Percentiles rank a stretch among this genome's conserved stretches.
Conservation (phyloP, 2,888 invertebrate genomes). For the Polymixis lichenea region DNA sequence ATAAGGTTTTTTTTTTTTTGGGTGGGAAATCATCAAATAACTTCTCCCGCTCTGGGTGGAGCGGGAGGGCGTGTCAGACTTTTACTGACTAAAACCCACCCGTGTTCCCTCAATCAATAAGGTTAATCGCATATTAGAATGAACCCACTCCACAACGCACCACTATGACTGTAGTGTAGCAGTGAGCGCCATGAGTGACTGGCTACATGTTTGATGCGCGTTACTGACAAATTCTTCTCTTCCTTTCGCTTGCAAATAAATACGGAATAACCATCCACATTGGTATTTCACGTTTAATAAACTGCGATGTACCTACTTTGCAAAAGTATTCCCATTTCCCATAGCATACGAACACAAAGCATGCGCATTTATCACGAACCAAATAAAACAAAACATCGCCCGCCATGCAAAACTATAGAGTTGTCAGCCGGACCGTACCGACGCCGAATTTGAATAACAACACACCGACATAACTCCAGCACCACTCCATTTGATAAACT, state of each 20-base stretch:
- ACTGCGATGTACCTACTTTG: conserved; percentile 59
- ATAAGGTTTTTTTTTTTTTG: no score
- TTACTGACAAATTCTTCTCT: neutral
- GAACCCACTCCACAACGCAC: no score
- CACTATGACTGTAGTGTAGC: no score
- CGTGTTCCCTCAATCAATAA: no score
- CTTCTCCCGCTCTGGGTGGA: no score
- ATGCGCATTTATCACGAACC: conserved; percentile 66
- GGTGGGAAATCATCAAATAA: no score
- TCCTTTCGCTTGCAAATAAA: conserved; percentile 42
- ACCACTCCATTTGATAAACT: conserved; percentile 34
- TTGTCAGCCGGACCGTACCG: conserved; percentile 55
- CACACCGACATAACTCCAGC: conserved; percentile 34
- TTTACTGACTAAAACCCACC: no score
- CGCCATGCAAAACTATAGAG: conserved; percentile 62
- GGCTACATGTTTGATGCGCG: no score
- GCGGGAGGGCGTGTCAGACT: no score
- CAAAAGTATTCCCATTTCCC: conserved; percentile 59
- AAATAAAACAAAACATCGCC: conserved; percentile 56
- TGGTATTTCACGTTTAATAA: conserved; percentile 55
- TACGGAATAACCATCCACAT: conserved; percentile 50
- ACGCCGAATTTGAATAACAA: conserved; percentile 64
- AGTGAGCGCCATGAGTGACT: no score
- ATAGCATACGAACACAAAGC: conserved; percentile 56
- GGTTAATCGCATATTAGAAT: neutral